Evolutionary conservation across 2,888 invertebrate genomes (phyloP), one percentile per base, ranked within the genome.

Genomic region (Dasysyrphus tricinctus): DNA sequence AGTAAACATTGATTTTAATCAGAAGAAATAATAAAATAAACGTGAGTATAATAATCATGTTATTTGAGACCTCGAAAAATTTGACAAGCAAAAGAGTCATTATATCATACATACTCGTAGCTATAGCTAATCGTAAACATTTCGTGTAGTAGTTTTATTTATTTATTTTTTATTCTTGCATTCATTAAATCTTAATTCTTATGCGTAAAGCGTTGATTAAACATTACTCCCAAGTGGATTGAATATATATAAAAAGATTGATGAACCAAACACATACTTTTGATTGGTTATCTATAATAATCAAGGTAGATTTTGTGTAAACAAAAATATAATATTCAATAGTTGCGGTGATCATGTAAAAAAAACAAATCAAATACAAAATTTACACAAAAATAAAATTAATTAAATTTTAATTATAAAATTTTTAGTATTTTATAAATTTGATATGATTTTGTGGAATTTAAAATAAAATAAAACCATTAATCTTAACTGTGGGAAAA

Each of bases 41-140:
- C 81, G 85, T 81, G 85, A 85, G 49, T 57, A 57, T 77, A 74
- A 81, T 85, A 81, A 85, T 78, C 69, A 85, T 78, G 73, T 69
- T 63, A 51, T 37, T 42, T 29, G 69, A 42, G 44, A 61, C 85
- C 85, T 54, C 73, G 81, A 69, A 56, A 29, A 70, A 51, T 63
- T 69, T 24, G 69, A 29, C 69, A 67, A 37, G 49, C 44, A 34
- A 80, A 77, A 77, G 72, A 73, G 34, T 54, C 16, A 11, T 12
- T 5, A 14, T 24, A 3, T n/a, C 24, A 24, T 24, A 24, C 3
- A 3, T 24, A 24, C 24, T 2, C 3, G 3, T 24, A 24, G 24
- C 24, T 24, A n/a, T 39, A 34, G 11, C 47, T 14, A 8, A n/a
- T 19, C n/a, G 19, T 54, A 7, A 44, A 47, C 39, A 29, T 49